Conservation (phyloP, 92 coral and sea anemone species). For the Zoanthus gigantus region DNA sequence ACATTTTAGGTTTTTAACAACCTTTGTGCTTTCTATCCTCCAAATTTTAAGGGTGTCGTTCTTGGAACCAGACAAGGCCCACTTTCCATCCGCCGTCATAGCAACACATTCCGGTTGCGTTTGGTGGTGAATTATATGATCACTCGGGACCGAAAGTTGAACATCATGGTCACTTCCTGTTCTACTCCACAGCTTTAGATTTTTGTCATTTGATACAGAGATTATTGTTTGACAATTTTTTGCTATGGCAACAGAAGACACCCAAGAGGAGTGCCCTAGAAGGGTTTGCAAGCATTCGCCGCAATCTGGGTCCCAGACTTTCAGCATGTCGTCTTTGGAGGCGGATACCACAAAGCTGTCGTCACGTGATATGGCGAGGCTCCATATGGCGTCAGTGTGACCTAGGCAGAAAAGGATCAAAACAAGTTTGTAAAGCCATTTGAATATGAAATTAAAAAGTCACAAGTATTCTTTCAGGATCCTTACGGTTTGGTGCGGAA, state of each 20-base stretch:
- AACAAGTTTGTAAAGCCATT: no score
- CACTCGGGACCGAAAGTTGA: slow-evolving; percentile 61
- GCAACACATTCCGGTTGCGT: slow-evolving; percentile 85
- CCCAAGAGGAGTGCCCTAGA: slow-evolving; percentile 91
- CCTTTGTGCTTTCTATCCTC: slow-evolving; percentile 58
- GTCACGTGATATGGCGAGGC: slow-evolving; percentile 71
- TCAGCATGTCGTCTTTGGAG: slow-evolving; percentile 84
- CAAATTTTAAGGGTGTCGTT: slow-evolving; percentile 74
- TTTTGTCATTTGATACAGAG: slow-evolving; percentile 89
- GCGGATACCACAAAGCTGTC: slow-evolving; percentile 83
- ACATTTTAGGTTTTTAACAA: slow-evolving; percentile 49
- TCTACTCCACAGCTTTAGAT: slow-evolving; percentile 81
- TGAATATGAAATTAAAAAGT: no score
- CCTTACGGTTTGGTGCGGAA: no score
- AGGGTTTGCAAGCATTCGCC: slow-evolving; percentile 82
- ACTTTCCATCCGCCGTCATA: slow-evolving; percentile 76
- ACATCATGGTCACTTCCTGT: slow-evolving; percentile 67
- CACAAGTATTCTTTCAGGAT: no score
- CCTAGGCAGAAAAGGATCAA: neutral
- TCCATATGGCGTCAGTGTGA: slow-evolving; percentile 81
- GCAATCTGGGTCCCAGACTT: slow-evolving; percentile 78
- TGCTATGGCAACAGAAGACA: slow-evolving; percentile 82
- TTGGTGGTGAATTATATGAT: slow-evolving; percentile 77
- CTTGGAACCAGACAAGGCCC: slow-evolving; percentile 86
- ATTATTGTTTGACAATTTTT: slow-evolving; percentile 74